Evolutionary conservation across 1,140 invertebrate genomes (phyloP), one percentile per base, ranked within the genome.

Genomic region (Bradysia coprophila): DNA sequence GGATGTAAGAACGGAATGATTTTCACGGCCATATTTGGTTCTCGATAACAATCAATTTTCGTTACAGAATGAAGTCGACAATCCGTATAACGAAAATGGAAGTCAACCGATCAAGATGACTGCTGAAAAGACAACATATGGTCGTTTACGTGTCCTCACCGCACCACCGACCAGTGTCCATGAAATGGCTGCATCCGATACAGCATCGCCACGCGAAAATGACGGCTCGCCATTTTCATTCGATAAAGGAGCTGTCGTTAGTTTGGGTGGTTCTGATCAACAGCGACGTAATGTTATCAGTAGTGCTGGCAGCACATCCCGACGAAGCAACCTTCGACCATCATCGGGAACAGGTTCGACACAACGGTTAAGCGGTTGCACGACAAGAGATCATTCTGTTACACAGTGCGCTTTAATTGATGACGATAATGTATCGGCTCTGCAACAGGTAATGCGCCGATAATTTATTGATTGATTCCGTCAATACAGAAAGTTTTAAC

Each of bases 391-490:
- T 49, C 71, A 75, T 52, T 60, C 57, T 62, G 71, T 57, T 45
- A 90, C 49, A 75, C 88, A 93, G 59, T 91, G 88, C 61, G 89
- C 88, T 4, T 72, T 91, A 43, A 91, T 91, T 52, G 89, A 92
- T 55, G 89, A 93, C 58, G 88, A 91, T 45, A 91, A 90, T 54
- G 78, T 90, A 0, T 91, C 87, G 9, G 81, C 80, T 1, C 56
- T 85, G 43, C 85, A 90, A 55, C 86, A 90, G 66, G 77, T 81
- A 23, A 41, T 37, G n/a, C n/a, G n/a, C n/a, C n/a, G n/a, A n/a
- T n/a, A n/a, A n/a, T n/a, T n/a, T n/a, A n/a, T n/a, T n/a, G n/a
- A n/a, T n/a, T n/a, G n/a, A n/a, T n/a, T n/a, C n/a, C n/a, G n/a
- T n/a, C n/a, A n/a, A n/a, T n/a, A n/a, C n/a, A n/a, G n/a, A n/a